Base-by-base conservation (phyloP, 2,113 vertebrate species). In the Perca fluviatilis region DNA sequence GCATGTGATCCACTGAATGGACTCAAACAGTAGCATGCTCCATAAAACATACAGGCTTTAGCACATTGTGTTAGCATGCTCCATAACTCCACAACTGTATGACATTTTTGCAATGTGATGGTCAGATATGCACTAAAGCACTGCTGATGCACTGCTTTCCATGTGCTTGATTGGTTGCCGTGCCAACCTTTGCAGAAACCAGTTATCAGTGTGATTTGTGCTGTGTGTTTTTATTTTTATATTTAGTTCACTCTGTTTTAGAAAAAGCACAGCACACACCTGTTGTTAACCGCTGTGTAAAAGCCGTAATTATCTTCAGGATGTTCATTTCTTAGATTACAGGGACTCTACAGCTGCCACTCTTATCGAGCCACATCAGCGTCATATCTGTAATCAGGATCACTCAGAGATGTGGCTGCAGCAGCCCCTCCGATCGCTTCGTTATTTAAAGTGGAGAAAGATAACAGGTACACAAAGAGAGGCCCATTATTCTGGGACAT, bases 391-490 rank as follows among this genome's bases (percentile, higher is more conserved):
- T 64, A 72, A 80, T 80, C 81, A 83, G 16, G 69, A 77, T 81
- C 61, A 21, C 46, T 83, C 77, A 36, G 57, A 77, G 65, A 61
- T 19, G 56, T 16, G 62, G 65, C 63, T 19, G 75, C 3, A 2
- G 69, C 61, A 61, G 27, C 53, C 43, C 14, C n/a, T 83, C 76
- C 49, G 69, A 75, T 65, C 4, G 15, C 74, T 72, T 54, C 3
- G 9, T 83, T 66, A 79, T 83, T 84, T 50, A 79, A 76, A 87
- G 77, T 27, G 54, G n/a, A 1, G 82, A 6, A 46, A 46, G 65
- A 89, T 89, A 89, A 79, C 80, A 87, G 90, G 84, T 82, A 83
- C 50, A 74, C 79, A 64, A 70, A 90, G 75, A 76, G 21, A 81
- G 77, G 65, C 49, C 64, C 70, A 82, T 85, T 82, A 85, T 81